Evolutionary conservation across 1,140 invertebrate genomes (phyloP).

Genomic region (Micrasema minimum): DNA sequence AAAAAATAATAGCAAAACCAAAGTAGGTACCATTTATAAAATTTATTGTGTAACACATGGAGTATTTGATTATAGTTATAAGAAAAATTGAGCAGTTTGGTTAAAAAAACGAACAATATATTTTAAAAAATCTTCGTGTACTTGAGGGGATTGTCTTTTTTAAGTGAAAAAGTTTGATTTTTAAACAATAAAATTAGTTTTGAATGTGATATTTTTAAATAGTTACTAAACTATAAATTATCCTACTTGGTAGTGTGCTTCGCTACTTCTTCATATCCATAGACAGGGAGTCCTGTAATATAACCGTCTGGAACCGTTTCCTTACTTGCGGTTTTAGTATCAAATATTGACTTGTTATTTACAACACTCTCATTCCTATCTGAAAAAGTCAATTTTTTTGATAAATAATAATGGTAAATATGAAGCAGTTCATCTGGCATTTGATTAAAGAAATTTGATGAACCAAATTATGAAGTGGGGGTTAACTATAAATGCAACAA

Average conservation of each 20-base stretch:
- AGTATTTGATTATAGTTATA: too few relatives aligned
- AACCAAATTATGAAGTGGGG: not conserved
- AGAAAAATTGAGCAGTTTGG: too few relatives aligned
- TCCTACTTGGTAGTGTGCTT: conserved; percentile 41
- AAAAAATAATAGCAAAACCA: too few relatives aligned
- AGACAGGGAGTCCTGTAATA: conserved; percentile 38
- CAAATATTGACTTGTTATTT: not conserved
- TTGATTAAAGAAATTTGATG: not conserved
- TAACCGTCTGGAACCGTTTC: conserved; percentile 39
- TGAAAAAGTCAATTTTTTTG: conserved; percentile 8
- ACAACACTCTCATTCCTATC: conserved; percentile 20
- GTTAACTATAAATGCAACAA: too few relatives aligned
- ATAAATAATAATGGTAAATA: not conserved
- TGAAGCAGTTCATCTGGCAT: not conserved
- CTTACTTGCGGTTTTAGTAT: conserved; percentile 8
- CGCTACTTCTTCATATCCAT: conserved; percentile 44
- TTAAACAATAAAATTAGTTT: not conserved
- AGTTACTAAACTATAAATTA: not conserved
- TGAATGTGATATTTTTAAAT: not conserved
- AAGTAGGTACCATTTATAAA: too few relatives aligned
- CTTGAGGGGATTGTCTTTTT: too few relatives aligned
- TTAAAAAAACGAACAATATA: too few relatives aligned
- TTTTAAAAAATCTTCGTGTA: conserved; percentile 10
- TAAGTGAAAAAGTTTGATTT: not conserved
- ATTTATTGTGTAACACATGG: too few relatives aligned